Percentiles rank a stretch among this genome's conserved stretches.
Conservation (phyloP, 1,140 invertebrate species). For the Armadillidium nasatum region DNA sequence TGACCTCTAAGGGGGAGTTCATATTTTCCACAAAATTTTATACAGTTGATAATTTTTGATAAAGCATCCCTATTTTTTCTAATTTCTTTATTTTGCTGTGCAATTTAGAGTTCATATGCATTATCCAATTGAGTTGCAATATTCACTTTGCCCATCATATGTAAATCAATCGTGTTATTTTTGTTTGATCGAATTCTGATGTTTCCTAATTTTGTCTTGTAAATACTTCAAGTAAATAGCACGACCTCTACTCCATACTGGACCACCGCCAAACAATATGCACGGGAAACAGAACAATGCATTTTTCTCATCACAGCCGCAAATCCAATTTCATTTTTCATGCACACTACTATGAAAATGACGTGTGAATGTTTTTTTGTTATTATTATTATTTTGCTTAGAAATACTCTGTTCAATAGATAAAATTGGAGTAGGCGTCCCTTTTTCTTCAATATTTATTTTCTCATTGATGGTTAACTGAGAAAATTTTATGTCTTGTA, state of each 20-base stretch:
- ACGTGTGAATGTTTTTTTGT: no score
- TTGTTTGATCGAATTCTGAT: slow-evolving; percentile 33
- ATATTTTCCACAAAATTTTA: slow-evolving; percentile 40
- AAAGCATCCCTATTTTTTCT: slow-evolving; percentile 38
- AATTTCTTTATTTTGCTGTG: slow-evolving; percentile 27
- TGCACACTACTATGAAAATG: no score
- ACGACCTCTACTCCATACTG: slow-evolving; percentile 29
- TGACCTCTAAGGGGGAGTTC: slow-evolving; percentile 8
- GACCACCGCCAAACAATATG: not conserved
- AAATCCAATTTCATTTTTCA: not conserved
- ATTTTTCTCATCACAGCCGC: not conserved
- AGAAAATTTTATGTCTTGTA: no score
- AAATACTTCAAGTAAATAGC: slow-evolving; percentile 31
- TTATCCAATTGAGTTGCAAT: slow-evolving; percentile 17
- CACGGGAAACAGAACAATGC: slow-evolving; percentile 2
- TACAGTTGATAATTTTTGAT: slow-evolving; percentile 45
- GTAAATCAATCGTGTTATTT: slow-evolving; percentile 34
- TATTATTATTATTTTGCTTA: no score
- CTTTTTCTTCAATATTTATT: no score
- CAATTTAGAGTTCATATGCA: not conserved
- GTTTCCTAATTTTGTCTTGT: slow-evolving; percentile 28
- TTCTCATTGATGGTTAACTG: no score
- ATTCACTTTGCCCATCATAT: slow-evolving; percentile 21
- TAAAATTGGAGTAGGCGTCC: no score
- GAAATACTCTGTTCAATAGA: no score